Conservation (phyloP, 2,888 invertebrate species). For the Drosophila sordidapex region DNA sequence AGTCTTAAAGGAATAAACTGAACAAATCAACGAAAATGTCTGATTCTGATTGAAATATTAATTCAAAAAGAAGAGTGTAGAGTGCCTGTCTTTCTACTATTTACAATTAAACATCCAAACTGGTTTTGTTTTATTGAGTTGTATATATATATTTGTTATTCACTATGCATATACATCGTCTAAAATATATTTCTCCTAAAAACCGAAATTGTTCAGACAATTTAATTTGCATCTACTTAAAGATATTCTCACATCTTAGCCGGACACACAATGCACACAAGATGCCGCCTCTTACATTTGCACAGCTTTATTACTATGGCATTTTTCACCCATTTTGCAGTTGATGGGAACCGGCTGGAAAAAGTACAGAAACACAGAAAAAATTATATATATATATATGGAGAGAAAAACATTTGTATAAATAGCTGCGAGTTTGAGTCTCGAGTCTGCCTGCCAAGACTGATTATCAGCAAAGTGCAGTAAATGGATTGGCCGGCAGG, state of each 20-base stretch:
- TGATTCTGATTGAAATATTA: not conserved
- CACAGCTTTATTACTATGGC: constrained; percentile 12
- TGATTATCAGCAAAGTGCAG: constrained; percentile 75
- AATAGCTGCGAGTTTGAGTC: constrained; percentile 36
- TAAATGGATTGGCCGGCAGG: constrained; percentile 50
- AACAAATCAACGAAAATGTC: not conserved
- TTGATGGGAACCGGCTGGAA: constrained; percentile 23
- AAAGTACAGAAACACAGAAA: constrained; percentile 11
- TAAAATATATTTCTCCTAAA: not conserved
- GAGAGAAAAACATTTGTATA: constrained; percentile 21
- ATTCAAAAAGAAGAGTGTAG: not conserved
- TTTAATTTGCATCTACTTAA: not conserved
- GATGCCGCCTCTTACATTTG: constrained; percentile 2
- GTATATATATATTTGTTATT: not conserved
- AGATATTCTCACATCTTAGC: not conserved
- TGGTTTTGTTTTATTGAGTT: not conserved
- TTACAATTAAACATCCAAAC: not conserved
- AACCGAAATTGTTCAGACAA: not conserved
- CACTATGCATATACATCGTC: not conserved
- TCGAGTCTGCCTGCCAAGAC: constrained; percentile 20
- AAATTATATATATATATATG: not conserved
- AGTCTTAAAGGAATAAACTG: not conserved
- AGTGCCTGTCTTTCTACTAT: not conserved
- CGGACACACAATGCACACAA: not conserved
- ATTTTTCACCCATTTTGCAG: constrained; percentile 14